Evolutionary conservation across 1,140 invertebrate species (phyloP).

Genomic region (Drosophila orosa): DNA sequence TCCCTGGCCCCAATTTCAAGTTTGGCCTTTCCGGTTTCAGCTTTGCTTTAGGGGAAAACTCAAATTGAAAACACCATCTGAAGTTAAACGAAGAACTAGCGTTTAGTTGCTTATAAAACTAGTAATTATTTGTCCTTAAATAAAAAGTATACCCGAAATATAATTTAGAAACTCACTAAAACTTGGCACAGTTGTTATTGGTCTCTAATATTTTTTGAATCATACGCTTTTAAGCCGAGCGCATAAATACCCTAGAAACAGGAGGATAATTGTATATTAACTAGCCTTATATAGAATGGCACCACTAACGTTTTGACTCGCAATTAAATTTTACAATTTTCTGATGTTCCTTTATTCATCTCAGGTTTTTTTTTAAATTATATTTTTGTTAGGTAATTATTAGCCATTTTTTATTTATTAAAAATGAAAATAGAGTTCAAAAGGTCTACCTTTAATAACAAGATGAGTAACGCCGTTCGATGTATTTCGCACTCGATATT

Average conservation of each 20-base stretch:
- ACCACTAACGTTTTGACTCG: background rate
- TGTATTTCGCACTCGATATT: background rate
- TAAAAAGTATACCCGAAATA: background rate
- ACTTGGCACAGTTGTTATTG: background rate
- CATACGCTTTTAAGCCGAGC: background rate
- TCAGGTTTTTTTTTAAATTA: background rate
- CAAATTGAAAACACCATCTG: constrained; percentile 1
- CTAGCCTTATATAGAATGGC: background rate
- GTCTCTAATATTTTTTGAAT: background rate
- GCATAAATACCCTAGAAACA: background rate
- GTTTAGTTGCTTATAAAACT: constrained; percentile 11
- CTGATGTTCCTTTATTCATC: background rate
- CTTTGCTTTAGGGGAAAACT: constrained; percentile 18
- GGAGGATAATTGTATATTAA: background rate
- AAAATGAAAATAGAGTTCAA: too few species aligned
- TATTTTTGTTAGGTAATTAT: background rate
- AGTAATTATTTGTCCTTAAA: background rate
- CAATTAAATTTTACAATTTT: background rate
- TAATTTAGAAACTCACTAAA: background rate
- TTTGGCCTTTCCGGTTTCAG: constrained; percentile 51
- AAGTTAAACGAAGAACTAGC: background rate
- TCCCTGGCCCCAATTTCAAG: constrained; percentile 63
- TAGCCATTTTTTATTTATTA: too few species aligned
- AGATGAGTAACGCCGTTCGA: too few species aligned
- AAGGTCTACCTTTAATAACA: too few species aligned